A percentile compares a stretch with the other conserved stretches of the same genome.
phyloP scores from a whole-genome alignment of 2,113 vertebrate species.

The Addax nasomaculatus region DNA sequence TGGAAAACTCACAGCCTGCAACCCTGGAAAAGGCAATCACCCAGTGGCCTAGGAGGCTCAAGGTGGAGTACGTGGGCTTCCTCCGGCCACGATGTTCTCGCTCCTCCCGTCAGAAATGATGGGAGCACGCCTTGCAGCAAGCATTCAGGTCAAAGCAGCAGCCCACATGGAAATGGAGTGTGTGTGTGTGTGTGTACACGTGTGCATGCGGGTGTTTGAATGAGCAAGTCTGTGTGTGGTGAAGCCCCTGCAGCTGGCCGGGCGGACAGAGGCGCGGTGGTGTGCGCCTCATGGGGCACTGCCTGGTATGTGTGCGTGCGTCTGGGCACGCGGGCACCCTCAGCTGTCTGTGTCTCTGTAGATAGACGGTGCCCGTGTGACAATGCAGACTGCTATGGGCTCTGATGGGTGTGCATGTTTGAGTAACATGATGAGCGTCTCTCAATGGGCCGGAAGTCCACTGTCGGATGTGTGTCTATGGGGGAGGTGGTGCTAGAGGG shows the following conservation, averaged over 20 bases:
- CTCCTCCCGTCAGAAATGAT: background rate
- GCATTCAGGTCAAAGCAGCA: background rate
- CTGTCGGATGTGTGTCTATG: too few relatives aligned
- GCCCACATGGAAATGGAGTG: background rate
- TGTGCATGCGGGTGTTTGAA: background rate
- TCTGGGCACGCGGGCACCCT: fast-evolving
- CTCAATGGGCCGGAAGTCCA: background rate
- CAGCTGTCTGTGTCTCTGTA: background rate
- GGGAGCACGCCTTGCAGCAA: background rate
- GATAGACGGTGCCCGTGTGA: background rate
- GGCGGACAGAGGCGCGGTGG: background rate
- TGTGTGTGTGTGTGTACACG: background rate
- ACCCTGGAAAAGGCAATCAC: background rate
- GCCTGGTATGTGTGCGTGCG: fast-evolving
- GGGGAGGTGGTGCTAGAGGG: background rate
- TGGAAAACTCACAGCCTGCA: slow-evolving; percentile 13
- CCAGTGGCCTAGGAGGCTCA: background rate
- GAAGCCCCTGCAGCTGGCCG: background rate
- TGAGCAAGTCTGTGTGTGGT: background rate
- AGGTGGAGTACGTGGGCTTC: background rate
- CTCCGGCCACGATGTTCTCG: background rate
- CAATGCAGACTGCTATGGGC: fast-evolving
- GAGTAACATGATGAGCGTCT: background rate
- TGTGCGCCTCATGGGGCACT: background rate
- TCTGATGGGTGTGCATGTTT: background rate